A percentile compares a stretch with the other conserved stretches of the same genome.
phyloP scores from a whole-genome alignment of 2,113 vertebrate species.

The Gallinago undulata region DNA sequence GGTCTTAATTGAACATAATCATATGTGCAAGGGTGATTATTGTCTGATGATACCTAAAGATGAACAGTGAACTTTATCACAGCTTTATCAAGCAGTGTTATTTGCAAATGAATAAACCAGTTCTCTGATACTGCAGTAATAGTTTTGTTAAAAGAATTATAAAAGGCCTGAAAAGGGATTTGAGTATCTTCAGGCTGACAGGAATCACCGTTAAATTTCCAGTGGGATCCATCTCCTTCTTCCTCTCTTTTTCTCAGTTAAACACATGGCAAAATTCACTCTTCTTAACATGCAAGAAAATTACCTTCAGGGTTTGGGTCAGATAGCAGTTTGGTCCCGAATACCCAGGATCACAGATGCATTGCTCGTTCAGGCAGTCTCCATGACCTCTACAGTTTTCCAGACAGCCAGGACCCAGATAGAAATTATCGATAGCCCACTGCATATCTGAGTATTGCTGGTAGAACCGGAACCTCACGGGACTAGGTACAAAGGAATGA shows the following conservation, averaged over 20 bases:
- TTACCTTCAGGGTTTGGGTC: slow-evolving; percentile 89
- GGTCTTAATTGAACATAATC: background rate
- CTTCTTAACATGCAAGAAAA: background rate
- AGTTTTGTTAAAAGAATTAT: background rate
- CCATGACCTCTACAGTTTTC: slow-evolving; percentile 93
- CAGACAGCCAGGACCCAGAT: slow-evolving; percentile 92
- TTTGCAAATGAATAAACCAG: background rate
- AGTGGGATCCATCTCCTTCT: background rate
- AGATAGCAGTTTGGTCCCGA: slow-evolving; percentile 92
- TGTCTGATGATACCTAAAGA: background rate
- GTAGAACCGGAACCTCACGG: slow-evolving; percentile 95
- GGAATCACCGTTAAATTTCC: background rate
- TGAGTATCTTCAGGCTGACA: background rate
- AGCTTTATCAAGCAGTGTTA: background rate
- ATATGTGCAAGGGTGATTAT: background rate
- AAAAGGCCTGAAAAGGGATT: background rate
- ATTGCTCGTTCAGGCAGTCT: slow-evolving; percentile 92
- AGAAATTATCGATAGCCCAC: slow-evolving; percentile 97
- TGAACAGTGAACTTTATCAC: background rate
- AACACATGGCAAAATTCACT: background rate
- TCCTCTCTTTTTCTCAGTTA: background rate
- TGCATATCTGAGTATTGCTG: slow-evolving; percentile 93
- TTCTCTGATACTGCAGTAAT: background rate
- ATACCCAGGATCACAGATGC: slow-evolving; percentile 94
- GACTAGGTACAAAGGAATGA: slow-evolving; percentile 70